phyloP scores from a whole-genome alignment of 2,797 vertebrate species.

The Sebastes miniatus region DNA sequence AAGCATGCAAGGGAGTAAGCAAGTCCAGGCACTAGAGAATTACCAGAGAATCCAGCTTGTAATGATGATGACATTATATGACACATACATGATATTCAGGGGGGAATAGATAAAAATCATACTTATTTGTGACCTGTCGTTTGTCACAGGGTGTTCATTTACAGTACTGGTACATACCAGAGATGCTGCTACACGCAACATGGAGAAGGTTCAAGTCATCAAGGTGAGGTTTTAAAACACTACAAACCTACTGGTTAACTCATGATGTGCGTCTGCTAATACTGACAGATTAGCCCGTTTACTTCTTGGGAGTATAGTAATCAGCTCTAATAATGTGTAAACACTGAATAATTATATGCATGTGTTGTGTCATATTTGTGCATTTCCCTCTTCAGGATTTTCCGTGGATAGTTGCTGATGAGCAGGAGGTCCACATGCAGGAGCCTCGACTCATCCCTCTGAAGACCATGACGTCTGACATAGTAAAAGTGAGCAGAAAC shows the following conservation, averaged over 20 bases:
- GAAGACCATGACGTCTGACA: conserved; percentile 97
- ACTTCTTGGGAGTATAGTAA: neutral
- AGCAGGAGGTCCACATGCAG: conserved; percentile 96
- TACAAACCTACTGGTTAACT: neutral
- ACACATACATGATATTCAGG: neutral
- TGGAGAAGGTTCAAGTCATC: conserved; percentile 99
- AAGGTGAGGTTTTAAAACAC: conserved; percentile 83
- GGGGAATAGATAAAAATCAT: neutral
- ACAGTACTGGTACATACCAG: conserved; percentile 96
- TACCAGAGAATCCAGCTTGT: neutral
- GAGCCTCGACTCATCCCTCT: conserved; percentile 94
- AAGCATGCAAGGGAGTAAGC: neutral
- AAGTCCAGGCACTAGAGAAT: neutral
- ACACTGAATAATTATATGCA: neutral
- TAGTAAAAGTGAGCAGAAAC: conserved; percentile 87
- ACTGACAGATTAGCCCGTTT: neutral
- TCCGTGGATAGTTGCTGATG: conserved; percentile 97
- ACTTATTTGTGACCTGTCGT: neutral
- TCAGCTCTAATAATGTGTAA: neutral
- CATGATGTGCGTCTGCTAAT: neutral
- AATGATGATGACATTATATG: neutral
- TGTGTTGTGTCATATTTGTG: neutral
- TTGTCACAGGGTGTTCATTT: conserved; percentile 91
- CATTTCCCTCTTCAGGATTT: conserved; percentile 85
- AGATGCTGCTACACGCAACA: conserved; percentile 94